These are phyloP conservation scores for Cyanoramphus novaezelandiae DNA, from an alignment of 2,113 vertebrate genomes.

Conservation along the genomic window DNA sequence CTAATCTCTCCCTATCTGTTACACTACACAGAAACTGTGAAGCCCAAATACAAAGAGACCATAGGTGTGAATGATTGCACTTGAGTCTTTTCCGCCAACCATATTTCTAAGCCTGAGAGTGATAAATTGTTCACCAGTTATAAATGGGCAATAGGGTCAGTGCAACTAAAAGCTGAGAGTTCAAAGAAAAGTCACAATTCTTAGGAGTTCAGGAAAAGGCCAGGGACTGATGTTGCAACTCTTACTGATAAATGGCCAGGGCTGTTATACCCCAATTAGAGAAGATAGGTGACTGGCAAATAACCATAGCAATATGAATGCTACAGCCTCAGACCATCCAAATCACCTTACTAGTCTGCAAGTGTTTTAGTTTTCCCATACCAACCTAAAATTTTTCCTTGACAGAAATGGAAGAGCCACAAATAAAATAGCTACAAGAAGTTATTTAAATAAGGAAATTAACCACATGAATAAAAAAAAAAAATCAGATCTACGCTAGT, in stretches of 20 bases:
- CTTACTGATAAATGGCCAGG: constrained; percentile 3
- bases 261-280: constrained; percentile 62
- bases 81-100: constrained; percentile 48
- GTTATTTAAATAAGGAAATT: not conserved
- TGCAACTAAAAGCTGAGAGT: constrained; percentile 70
- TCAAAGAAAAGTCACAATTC: constrained; percentile 79
- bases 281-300: constrained; percentile 24
- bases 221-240: constrained; percentile 51
- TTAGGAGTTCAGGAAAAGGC: constrained; percentile 77
- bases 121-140: constrained; percentile 72
- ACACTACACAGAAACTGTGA: constrained; percentile 69
- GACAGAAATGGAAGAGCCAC: not conserved
- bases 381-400: not conserved
- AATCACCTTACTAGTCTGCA: not conserved
- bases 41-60: constrained; percentile 61
- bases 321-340: not conserved
- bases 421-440: not conserved
- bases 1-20: constrained; percentile 75
- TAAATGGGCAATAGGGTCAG: constrained; percentile 74
- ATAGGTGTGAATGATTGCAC: constrained; percentile 73
- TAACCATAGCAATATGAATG: not conserved
- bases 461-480: not conserved
- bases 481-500: not conserved
- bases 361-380: not conserved
- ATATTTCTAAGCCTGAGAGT: constrained; percentile 68